Percentiles rank a stretch among this genome's conserved stretches.
Conservation (phyloP, 1,140 invertebrate species). For the Riptortus pedestris region DNA sequence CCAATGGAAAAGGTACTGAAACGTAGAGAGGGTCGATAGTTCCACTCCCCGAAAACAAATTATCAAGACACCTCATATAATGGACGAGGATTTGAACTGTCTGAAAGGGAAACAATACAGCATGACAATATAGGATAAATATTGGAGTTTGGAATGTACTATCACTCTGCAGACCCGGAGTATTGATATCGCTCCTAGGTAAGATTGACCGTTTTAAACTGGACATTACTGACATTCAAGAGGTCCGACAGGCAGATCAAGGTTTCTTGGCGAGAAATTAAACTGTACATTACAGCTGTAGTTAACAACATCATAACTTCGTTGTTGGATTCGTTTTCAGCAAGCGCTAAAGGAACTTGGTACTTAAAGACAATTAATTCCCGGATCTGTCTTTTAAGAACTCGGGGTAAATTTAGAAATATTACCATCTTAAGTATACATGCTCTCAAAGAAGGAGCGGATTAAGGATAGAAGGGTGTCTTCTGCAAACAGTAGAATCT, state of each 20-base stretch:
- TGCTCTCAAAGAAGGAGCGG: constrained; percentile 25
- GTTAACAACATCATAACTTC: background rate
- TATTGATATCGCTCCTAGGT: constrained; percentile 14
- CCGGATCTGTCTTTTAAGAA: constrained; percentile 25
- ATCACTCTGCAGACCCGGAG: constrained; percentile 22
- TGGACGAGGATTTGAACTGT: background rate
- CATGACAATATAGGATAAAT: background rate
- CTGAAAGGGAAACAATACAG: background rate
- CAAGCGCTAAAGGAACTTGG: background rate
- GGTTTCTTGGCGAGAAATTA: constrained; percentile 2
- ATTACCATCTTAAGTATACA: constrained; percentile 22
- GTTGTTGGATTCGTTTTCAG: background rate
- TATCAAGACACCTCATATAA: background rate
- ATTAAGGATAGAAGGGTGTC: constrained; percentile 24
- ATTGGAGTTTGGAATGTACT: constrained; percentile 28
- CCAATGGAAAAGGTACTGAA: too few relatives aligned
- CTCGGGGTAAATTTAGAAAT: constrained; percentile 25
- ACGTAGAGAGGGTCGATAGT: too few relatives aligned
- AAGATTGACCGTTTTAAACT: constrained; percentile 27
- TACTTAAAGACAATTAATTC: constrained; percentile 24
- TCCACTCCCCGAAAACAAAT: too few relatives aligned
- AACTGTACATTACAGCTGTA: background rate
- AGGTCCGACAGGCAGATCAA: constrained; percentile 22
- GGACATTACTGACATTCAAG: constrained; percentile 27
- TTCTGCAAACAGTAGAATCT: background rate